Evolutionary conservation across 1,140 invertebrate species (phyloP), one percentile per base, ranked within the genome.

Genomic region (Lutraria rhynchaena): DNA sequence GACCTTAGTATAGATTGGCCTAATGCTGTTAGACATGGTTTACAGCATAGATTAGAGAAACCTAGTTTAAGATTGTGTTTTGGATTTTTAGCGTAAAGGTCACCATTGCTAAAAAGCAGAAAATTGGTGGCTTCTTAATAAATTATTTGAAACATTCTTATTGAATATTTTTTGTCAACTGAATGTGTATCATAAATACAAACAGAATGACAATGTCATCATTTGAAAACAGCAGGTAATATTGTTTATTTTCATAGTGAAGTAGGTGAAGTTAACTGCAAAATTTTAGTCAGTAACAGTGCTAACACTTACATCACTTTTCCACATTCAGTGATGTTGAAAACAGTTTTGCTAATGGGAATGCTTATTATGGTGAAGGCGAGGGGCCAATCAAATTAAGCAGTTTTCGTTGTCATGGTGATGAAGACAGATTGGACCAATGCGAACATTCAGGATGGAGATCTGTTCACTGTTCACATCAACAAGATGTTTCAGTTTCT

Each of bases 321-420:
- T 11, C 41, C 17, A 13, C 33, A n/a, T n/a, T n/a, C n/a, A n/a
- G 58, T 7, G 19, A 44, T 44, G 29, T 1, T 24, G 7, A 3
- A 11, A 15, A 41, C 3, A 41, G 37, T 24, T 65, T 44, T 65
- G 61, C 61, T 22, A 44, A 65, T 15, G 22, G 61, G 41, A 9
- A 15, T 24, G 35, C 35, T 3, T 3, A 24, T 3, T 65, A 29
- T 65, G 61, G 61, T 44, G 15, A 44, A 22, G 61, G 61, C 15
- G 31, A 7, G 9, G 61, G 61, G n/a, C 35, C 35, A 35, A 65
- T 65, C 2, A 44, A 41, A 41, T 41, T 65, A 22, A 41, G 61
- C 9, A 65, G 46, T 22, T 65, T 65, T 15, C 61, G 46, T 65
- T 65, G 61, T n/a, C 4, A 65, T 9, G 61, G 61, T 3, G 19